phyloP scores from a whole-genome alignment of 2,797 vertebrate species.

The Alectoris magna region DNA sequence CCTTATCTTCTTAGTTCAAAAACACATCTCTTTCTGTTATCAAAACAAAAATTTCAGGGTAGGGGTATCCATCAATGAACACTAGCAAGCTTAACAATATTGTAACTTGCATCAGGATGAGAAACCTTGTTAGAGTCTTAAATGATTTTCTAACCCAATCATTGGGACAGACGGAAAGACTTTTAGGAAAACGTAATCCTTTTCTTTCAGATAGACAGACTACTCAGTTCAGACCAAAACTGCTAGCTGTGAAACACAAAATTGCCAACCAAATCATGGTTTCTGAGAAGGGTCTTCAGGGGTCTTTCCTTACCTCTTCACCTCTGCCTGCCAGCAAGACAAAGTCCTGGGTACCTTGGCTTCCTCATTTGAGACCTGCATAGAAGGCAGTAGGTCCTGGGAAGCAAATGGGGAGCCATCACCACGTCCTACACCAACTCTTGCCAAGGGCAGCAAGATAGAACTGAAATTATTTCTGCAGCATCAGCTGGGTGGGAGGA shows the following conservation, averaged over 20 bases:
- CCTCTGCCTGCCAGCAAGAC: not conserved
- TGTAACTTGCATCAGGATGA: not conserved
- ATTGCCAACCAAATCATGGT: not conserved
- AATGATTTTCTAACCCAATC: conserved; percentile 5
- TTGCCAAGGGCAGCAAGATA: not conserved
- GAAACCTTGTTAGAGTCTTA: not conserved
- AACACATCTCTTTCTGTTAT: no score
- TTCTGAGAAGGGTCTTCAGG: not conserved
- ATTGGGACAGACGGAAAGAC: not conserved
- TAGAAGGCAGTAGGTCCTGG: not conserved
- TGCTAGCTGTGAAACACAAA: not conserved
- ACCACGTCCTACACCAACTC: not conserved
- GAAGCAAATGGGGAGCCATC: not conserved
- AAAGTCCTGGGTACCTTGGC: not conserved
- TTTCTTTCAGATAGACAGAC: conserved; percentile 21
- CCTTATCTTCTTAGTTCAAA: no score
- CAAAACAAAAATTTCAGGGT: no score
- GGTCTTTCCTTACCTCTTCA: not conserved
- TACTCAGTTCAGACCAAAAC: not conserved
- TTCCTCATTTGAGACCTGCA: not conserved
- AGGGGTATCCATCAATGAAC: no score
- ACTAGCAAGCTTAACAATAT: no score
- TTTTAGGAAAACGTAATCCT: not conserved
- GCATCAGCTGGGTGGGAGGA: not conserved
- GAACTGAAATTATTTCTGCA: not conserved